These are phyloP conservation scores for Leptinotarsa juncta DNA, from an alignment of 2,888 invertebrate genomes.

Conservation along the genomic window DNA sequence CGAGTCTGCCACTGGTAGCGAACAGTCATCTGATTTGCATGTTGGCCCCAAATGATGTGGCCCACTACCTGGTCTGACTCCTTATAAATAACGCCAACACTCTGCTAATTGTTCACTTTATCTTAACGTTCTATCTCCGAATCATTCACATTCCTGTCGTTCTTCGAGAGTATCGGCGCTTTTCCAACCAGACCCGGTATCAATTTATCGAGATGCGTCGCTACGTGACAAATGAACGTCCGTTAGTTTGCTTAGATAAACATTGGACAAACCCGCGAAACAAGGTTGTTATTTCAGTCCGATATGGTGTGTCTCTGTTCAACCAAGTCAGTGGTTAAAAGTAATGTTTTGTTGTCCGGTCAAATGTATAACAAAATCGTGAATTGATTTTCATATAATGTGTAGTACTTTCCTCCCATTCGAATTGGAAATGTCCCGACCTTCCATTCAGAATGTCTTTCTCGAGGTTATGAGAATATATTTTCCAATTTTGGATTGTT, in stretches of 20 bases:
- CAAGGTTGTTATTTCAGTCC: slow-evolving; percentile 17
- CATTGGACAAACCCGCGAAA: slow-evolving; percentile 35
- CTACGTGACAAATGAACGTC: slow-evolving; percentile 41
- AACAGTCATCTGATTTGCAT: slow-evolving; percentile 53
- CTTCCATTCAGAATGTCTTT: too few species aligned
- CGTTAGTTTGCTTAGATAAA: slow-evolving; percentile 33
- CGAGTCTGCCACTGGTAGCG: slow-evolving; percentile 1
- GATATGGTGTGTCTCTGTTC: background rate
- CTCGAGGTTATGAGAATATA: too few species aligned
- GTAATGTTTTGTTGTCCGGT: too few species aligned
- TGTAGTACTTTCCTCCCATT: background rate
- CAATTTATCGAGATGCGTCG: slow-evolving; percentile 39
- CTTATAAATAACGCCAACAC: slow-evolving; percentile 56
- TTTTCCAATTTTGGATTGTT: too few species aligned
- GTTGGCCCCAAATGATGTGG: slow-evolving; percentile 53
- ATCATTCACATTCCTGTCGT: slow-evolving; percentile 50
- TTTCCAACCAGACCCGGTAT: slow-evolving; percentile 36
- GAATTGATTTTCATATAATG: background rate
- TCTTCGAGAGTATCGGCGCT: slow-evolving; percentile 35
- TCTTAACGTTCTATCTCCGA: slow-evolving; percentile 56
- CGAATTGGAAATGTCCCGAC: too few species aligned
- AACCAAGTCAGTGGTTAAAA: background rate
- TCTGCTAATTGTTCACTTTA: slow-evolving; percentile 58
- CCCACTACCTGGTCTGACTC: slow-evolving; percentile 45
- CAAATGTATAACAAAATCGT: background rate